Base-by-base conservation (phyloP, 2,888 invertebrate species). In the Sminthurinus aureus region DNA sequence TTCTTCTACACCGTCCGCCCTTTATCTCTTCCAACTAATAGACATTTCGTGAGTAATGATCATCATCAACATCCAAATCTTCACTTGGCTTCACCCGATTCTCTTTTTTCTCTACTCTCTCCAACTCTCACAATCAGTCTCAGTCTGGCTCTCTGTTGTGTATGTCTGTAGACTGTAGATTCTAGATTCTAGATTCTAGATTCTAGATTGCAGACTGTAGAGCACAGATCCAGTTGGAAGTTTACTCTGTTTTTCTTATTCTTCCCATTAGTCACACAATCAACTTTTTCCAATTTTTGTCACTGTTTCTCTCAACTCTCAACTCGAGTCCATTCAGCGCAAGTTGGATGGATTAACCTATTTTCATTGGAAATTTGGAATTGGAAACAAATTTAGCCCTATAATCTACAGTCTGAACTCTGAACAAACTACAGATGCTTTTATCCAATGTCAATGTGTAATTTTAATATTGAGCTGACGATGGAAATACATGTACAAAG, bases 31-130 rank as follows among this genome's bases (percentile, higher is more conserved):
- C 73, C 73, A 81, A 81, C 80, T 73, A 81, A 81, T 81, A 81
- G 80, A 81, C 80, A 81, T 81, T 81, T 81, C 80, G 73, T 81
- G 80, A 81, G 80, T 81, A 81, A 81, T 81, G 80, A 81, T 81
- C 80, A 73, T 79, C 79, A 69, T 79, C 79, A 50, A 69, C 69
- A 79, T 79, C 79, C 71, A 69, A 71, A 79, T 38, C 67, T 79
- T 66, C 66, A 66, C 79, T 66, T 79, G 11, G 67, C n/a, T 67
- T 79, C 67, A 24, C 67, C 38, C 38, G 38, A 6, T 38, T 38
- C 38, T 38, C 38, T 38, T 38, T 38, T 38, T 38, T 38, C 38
- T 66, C 66, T 66, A 66, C 66, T 66, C 15, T 15, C 11, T 64
- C 64, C 64, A 64, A 64, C 69, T 20, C 11, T 13, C 69, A 12